Conservation (phyloP, 1,140 invertebrate species). For the Oppia nitens region DNA sequence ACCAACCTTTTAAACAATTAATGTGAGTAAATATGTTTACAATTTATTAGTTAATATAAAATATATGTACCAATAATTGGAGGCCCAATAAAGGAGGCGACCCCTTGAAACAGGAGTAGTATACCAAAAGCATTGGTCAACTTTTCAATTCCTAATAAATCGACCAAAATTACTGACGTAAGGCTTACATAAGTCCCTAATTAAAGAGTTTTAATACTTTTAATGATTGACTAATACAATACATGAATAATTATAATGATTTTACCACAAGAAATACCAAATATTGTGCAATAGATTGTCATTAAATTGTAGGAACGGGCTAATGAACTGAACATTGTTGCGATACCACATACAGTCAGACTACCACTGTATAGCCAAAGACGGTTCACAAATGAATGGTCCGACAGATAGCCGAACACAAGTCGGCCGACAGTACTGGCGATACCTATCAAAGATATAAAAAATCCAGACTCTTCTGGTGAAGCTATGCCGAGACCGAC, state of each 20-base stretch:
- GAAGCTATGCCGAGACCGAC: slow-evolving; percentile 37
- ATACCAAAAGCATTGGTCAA: slow-evolving; percentile 33
- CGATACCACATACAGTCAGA: slow-evolving; percentile 47
- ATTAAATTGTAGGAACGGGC: slow-evolving; percentile 49
- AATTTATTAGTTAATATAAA: slow-evolving; percentile 2
- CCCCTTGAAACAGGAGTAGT: slow-evolving; percentile 31
- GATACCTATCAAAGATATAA: slow-evolving; percentile 62
- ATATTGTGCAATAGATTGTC: slow-evolving; percentile 55
- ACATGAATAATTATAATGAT: background rate
- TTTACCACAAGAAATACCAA: slow-evolving; percentile 58
- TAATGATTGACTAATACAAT: background rate
- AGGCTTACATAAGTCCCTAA: slow-evolving; percentile 33
- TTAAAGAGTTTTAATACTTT: slow-evolving; percentile 14
- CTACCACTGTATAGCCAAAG: slow-evolving; percentile 72
- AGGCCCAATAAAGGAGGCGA: slow-evolving; percentile 30
- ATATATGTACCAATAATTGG: slow-evolving; percentile 26
- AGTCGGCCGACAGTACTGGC: slow-evolving; percentile 75
- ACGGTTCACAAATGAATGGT: slow-evolving; percentile 71
- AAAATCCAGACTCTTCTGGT: slow-evolving; percentile 38
- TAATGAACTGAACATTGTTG: slow-evolving; percentile 53
- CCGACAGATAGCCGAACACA: slow-evolving; percentile 60
- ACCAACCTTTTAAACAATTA: slow-evolving; percentile 39
- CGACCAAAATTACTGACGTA: slow-evolving; percentile 28
- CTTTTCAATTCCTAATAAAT: slow-evolving; percentile 27
- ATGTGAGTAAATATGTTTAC: too few relatives aligned